Evolutionary conservation across 2,888 invertebrate species (phyloP), one percentile per base, ranked within the genome.

Genomic region (Chymomyza caudatula): DNA sequence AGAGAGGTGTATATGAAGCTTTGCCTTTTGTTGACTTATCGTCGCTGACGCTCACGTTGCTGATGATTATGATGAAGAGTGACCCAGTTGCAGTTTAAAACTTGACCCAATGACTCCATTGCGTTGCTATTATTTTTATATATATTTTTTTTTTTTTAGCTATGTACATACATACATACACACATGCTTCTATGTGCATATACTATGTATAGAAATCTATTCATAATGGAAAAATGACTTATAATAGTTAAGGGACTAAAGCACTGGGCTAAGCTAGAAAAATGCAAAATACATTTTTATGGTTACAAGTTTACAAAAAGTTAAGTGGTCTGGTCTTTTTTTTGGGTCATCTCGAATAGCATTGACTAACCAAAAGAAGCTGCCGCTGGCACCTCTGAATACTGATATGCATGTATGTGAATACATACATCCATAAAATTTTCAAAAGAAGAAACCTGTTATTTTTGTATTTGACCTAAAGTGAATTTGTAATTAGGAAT

Each of bases 81-180:
- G 88, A 88, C 87, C 87, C 77, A 87, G 87, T 88, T 87, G 86
- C 77, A 75, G 77, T 73, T 71, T 74, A 87, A 87, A 87, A 87
- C 87, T 87, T 87, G 87, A 87, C 87, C 87, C 87, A 88, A 87
- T 87, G 87, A 87, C 87, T 88, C 76, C 85, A 87, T 84, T 87
- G 86, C 79, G 74, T 79, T 78, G 73, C 73, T 53, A 5, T 71
- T 71, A 63, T 61, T 66, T 69, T 66, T 71, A 66, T 66, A 71
- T 69, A 69, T 64, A 71, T 69, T 67, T 69, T 71, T 69, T 65
- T 69, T 71, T 47, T 47, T 19, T 15, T 17, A 47, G 47, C n/a
- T n/a, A n/a, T n/a, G n/a, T n/a, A 37, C 29, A 25, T 6, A 25
- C 25, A 4, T 1, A 25, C 11, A 37, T 11, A 13, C 29, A 37